phyloP scores from a whole-genome alignment of 92 coral and sea anemone species.

The Porites cylindrica region DNA sequence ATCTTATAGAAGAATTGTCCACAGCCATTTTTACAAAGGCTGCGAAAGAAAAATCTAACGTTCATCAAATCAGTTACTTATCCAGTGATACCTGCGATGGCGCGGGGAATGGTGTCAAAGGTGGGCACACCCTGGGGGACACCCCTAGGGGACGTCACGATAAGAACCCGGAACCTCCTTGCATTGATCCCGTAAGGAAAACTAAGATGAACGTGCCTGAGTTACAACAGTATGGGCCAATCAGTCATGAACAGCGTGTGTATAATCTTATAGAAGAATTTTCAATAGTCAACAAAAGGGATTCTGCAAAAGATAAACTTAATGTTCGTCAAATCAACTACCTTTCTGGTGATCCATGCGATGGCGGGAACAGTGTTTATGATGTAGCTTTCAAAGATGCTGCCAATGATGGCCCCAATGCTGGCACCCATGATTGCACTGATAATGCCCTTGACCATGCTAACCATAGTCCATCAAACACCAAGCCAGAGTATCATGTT shows the following conservation, averaged over 20 bases:
- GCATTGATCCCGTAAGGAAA: background rate
- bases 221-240: slow-evolving; percentile 12
- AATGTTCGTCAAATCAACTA: no score
- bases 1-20: slow-evolving; percentile 20
- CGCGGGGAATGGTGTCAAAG: no score
- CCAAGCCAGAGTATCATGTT: slow-evolving; percentile 9
- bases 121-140: background rate
- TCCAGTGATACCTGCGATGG: no score
- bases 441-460: background rate
- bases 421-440: background rate
- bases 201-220: background rate
- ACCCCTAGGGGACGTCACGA: no score
- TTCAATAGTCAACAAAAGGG: background rate
- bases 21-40: background rate
- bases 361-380: background rate
- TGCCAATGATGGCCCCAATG: background rate
- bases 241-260: slow-evolving; percentile 33
- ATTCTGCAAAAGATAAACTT: background rate
- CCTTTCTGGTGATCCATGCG: no score
- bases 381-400: background rate
- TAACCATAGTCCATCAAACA: background rate
- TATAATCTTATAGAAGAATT: slow-evolving; percentile 32
- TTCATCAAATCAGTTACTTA: no score
- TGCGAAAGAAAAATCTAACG: no score
- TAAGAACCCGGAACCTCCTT: background rate